These are phyloP conservation scores for Euproctis similis DNA, from an alignment of 2,888 invertebrate species.

Conservation along the genomic window DNA sequence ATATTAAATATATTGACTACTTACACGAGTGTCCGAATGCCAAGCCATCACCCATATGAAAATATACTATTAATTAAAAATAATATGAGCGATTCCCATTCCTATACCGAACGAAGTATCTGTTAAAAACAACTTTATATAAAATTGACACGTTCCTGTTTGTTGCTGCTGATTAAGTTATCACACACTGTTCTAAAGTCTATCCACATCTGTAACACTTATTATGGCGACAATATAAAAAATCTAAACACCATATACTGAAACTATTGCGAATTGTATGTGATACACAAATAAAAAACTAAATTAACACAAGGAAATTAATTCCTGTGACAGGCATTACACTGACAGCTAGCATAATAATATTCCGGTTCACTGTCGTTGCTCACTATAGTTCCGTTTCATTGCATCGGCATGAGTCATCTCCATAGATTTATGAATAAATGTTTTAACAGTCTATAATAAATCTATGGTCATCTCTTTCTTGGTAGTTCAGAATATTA, in stretches of 20 bases:
- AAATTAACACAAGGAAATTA: conserved; percentile 59
- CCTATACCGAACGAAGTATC: conserved; percentile 57
- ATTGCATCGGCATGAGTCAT: conserved; percentile 9
- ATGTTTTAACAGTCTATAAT: too few relatives aligned
- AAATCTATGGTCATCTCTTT: too few relatives aligned
- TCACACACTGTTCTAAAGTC: conserved; percentile 36
- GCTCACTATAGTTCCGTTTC: conserved; percentile 9
- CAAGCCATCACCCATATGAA: conserved; percentile 76
- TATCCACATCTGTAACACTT: conserved; percentile 47
- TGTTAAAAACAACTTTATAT: conserved; percentile 58
- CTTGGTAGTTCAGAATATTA: too few relatives aligned
- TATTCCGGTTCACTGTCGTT: too few relatives aligned
- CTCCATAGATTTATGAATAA: conserved; percentile 5
- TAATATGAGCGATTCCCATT: conserved; percentile 63
- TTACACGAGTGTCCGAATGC: conserved; percentile 74
- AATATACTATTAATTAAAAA: conserved; percentile 60
- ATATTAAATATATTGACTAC: too few relatives aligned
- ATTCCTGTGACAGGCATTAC: conserved; percentile 34
- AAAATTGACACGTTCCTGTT: conserved; percentile 67
- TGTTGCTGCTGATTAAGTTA: conserved; percentile 42
- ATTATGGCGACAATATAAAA: conserved; percentile 37
- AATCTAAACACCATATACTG: conserved; percentile 54
- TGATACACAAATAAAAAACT: conserved; percentile 70
- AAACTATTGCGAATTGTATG: conserved; percentile 47
- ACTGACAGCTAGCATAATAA: conserved; percentile 21